Conservation (phyloP, 2,797 vertebrate species). For the Alauda arvensis region DNA sequence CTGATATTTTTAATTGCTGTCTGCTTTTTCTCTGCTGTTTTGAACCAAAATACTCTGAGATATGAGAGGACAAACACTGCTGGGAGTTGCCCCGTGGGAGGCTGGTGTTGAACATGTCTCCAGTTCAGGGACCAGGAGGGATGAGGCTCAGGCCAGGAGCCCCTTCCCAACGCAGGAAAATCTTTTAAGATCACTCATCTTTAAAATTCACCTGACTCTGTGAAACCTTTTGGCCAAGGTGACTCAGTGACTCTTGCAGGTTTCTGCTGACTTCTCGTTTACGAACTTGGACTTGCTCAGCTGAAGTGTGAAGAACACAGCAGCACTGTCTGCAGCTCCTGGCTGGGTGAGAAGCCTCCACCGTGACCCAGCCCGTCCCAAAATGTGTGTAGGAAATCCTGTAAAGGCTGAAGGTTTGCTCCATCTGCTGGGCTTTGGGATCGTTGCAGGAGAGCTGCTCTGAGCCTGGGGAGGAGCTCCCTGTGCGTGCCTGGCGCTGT, state of each 20-base stretch:
- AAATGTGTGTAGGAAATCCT: rapidly evolving
- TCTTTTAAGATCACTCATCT: neutral
- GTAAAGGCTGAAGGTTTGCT: neutral
- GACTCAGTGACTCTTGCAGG: neutral
- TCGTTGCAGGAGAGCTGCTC: neutral
- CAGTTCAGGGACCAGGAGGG: rapidly evolving
- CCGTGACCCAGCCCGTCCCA: rapidly evolving
- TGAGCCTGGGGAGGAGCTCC: neutral
- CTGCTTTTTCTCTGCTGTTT: neutral
- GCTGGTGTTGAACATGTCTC: neutral
- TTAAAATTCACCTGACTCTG: rapidly evolving
- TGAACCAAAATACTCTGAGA: neutral
- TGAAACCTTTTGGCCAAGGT: neutral
- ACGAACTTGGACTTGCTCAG: neutral
- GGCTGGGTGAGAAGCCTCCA: neutral
- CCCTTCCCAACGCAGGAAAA: neutral
- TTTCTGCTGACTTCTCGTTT: neutral
- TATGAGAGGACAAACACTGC: neutral
- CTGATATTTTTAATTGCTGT: neutral
- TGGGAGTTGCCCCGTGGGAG: neutral
- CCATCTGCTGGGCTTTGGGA: slow-evolving; percentile 22
- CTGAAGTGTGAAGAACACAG: rapidly evolving
- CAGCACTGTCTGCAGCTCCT: neutral
- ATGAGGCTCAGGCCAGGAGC: neutral
- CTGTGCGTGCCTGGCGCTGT: rapidly evolving